phyloP scores from a whole-genome alignment of 2,113 vertebrate species.

The Megaceryle torquata region DNA sequence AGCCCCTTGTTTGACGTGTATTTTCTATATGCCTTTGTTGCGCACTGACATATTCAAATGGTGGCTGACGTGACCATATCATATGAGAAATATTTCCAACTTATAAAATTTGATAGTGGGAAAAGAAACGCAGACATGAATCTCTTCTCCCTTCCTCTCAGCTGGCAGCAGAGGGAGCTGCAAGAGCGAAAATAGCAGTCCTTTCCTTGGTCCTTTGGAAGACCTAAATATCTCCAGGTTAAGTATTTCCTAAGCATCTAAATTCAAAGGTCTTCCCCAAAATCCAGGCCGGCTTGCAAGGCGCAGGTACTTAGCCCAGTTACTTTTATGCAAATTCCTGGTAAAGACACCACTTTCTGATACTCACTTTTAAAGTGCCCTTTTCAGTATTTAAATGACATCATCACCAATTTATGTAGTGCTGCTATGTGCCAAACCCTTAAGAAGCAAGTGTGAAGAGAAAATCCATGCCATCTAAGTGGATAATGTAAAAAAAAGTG shows the following conservation, averaged over 20 bases:
- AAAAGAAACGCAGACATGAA: neutral
- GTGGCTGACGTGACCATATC: neutral
- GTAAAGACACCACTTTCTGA: neutral
- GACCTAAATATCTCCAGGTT: neutral
- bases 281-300: neutral
- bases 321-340: neutral
- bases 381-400: neutral
- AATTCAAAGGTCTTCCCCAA: neutral
- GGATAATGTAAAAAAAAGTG: neutral
- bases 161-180: constrained; percentile 51
- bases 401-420: neutral
- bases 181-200: neutral
- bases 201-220: neutral
- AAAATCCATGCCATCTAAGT: neutral
- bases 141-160: neutral
- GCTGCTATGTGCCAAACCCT: neutral
- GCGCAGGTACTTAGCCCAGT: neutral
- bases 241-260: neutral
- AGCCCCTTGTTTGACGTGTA: neutral
- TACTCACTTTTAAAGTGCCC: neutral
- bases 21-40: neutral
- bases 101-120: neutral
- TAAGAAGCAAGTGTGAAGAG: neutral
- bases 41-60: neutral
- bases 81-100: neutral